These are phyloP conservation scores for Sclerodermus sp. DNA, from an alignment of 2,888 invertebrate species.

Conservation along the genomic window DNA sequence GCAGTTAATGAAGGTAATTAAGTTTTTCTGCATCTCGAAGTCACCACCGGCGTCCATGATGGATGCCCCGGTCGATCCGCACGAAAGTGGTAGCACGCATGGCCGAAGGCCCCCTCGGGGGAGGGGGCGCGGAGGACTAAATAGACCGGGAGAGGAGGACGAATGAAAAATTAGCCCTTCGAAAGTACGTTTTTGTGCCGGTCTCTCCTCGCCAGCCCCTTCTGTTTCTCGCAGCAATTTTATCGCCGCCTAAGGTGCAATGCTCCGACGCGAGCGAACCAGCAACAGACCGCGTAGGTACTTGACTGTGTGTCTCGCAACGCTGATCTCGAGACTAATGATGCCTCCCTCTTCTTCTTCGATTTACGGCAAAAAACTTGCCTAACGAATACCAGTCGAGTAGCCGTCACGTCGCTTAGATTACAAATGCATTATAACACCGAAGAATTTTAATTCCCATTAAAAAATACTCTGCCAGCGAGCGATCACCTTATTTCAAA, in stretches of 20 bases:
- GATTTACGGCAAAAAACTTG: no score
- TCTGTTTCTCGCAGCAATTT: background rate
- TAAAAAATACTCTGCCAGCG: no score
- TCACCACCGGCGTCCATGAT: conserved; percentile 41
- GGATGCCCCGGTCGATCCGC: conserved; percentile 40
- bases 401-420: no score
- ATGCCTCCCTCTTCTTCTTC: no score
- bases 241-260: conserved; percentile 4
- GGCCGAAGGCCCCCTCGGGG: background rate
- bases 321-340: no score
- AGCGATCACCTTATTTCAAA: no score
- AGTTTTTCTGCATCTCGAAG: conserved; percentile 51
- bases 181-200: conserved; percentile 25
- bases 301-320: no score
- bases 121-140: conserved; percentile 21
- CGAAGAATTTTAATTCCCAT: no score
- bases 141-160: conserved; percentile 29
- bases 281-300: no score
- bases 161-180: conserved; percentile 47
- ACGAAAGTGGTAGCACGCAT: conserved; percentile 38
- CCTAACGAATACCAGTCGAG: no score
- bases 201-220: background rate
- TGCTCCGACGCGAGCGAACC: background rate
- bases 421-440: no score
- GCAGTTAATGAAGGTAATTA: conserved; percentile 56